Conservation (phyloP, 1,140 invertebrate species). For the Copidosoma floridanum region DNA sequence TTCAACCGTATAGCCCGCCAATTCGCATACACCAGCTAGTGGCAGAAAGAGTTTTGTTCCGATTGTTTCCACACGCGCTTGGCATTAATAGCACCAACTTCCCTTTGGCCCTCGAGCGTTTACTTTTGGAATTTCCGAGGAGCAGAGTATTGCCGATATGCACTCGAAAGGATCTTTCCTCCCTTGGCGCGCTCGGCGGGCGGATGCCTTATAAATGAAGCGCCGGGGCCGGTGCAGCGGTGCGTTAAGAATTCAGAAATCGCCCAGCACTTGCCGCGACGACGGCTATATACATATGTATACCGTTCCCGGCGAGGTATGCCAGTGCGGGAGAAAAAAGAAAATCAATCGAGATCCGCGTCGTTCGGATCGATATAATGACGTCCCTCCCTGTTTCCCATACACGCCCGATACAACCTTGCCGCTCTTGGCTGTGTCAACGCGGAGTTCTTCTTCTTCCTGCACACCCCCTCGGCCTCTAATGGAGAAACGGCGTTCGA, state of each 20-base stretch:
- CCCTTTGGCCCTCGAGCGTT: neutral
- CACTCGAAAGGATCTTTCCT: neutral
- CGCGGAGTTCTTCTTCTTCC: too few species aligned
- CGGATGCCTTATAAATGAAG: conserved; percentile 11
- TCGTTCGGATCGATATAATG: too few species aligned
- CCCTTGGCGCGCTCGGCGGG: neutral
- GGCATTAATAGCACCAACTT: too few species aligned
- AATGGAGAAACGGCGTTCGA: conserved; percentile 50
- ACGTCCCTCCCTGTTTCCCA: too few species aligned
- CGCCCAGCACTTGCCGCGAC: neutral
- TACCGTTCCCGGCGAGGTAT: neutral
- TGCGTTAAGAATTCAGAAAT: conserved; percentile 22
- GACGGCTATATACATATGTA: too few species aligned
- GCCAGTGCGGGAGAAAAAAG: neutral
- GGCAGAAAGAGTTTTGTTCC: neutral
- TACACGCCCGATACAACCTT: too few species aligned
- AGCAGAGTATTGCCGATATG: neutral
- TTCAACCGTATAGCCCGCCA: neutral
- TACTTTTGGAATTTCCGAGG: neutral
- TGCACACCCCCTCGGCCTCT: conserved; percentile 21
- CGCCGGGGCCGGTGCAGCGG: neutral
- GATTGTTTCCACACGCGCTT: neutral
- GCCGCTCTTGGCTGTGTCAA: neutral
- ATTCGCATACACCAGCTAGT: neutral
- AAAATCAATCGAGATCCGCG: conserved; percentile 9